Conservation (phyloP, 2,888 invertebrate genomes). For the Biston betularia region DNA sequence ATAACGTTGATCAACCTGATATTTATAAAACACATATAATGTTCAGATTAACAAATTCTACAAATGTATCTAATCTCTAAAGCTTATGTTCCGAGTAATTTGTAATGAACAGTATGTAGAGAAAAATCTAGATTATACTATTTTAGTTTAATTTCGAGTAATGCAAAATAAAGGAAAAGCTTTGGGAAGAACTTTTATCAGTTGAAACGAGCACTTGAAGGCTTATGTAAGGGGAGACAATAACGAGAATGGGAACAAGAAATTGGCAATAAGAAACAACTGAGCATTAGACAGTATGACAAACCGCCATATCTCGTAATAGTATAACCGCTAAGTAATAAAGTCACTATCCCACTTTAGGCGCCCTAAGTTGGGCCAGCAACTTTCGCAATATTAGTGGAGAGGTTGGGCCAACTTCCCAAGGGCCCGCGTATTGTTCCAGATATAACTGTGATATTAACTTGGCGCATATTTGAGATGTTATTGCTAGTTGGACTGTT, state of each 20-base stretch:
- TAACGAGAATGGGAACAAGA: slow-evolving; percentile 1
- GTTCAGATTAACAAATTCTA: too few relatives aligned
- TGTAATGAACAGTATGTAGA: too few relatives aligned
- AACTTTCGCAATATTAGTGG: slow-evolving; percentile 67
- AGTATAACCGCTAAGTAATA: slow-evolving; percentile 35
- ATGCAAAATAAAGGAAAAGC: not conserved
- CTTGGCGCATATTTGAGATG: slow-evolving; percentile 39
- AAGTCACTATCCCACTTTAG: slow-evolving; percentile 26
- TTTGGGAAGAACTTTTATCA: not conserved
- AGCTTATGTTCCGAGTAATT: too few relatives aligned
- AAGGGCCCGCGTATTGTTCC: slow-evolving; percentile 51
- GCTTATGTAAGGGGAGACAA: not conserved
- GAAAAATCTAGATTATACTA: too few relatives aligned
- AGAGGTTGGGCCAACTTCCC: slow-evolving; percentile 65
- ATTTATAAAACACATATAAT: too few relatives aligned
- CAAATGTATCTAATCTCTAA: too few relatives aligned
- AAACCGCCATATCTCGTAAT: slow-evolving; percentile 26
- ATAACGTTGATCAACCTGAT: too few relatives aligned
- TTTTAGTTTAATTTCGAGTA: too few relatives aligned
- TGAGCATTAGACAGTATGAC: slow-evolving; percentile 26
- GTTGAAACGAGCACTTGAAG: not conserved
- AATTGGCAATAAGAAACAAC: slow-evolving; percentile 17
- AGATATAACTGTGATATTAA: slow-evolving; percentile 47
- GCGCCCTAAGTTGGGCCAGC: slow-evolving; percentile 29
- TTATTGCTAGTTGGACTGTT: slow-evolving; percentile 44